Evolutionary conservation across 2,888 invertebrate species (phyloP), one percentile per base, ranked within the genome.

Genomic region (Ametastegia equiseti): DNA sequence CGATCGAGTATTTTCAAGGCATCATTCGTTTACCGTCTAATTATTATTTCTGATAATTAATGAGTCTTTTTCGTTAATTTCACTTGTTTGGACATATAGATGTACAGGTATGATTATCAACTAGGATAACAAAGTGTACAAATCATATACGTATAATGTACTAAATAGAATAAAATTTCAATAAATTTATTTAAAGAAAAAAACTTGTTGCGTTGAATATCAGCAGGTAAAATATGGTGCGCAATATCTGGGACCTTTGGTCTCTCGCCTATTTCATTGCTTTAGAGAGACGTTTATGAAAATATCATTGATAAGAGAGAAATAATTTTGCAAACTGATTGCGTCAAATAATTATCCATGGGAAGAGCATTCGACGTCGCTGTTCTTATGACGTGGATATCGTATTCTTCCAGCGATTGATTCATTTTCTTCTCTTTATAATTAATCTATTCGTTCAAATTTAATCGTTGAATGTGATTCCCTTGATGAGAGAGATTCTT

Each of bases 131-230:
- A 30, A 30, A 30, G 23, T 19, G 23, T 54, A 54, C 2, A 23
- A 54, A 54, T 23, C 23, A 23, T 3, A 54, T 19, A 23, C 19
- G 19, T 60, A 60, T 47, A n/a, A 60, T 30, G 30, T 60, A 30
- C 11, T 39, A n/a, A 39, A 39, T 67, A 19, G 0, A 39, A 36
- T 67, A 54, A n/a, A 1, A 54, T 67, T 36, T 19, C 9, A 67
- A 67, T 39, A 39, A 39, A 39, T 36, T 36, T 36, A 27, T 54
- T n/a, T n/a, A n/a, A 23, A 23, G 2, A 54, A 39, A 19, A 67
- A 67, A 60, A 23, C 19, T 67, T 67, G 65, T 67, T 67, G 65
- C 65, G 39, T 67, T 67, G 36, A 63, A 33, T 23, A 30, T 54
- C 23, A 63, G 27, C 33, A n/a, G 27, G 7, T 63, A 30, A 63